Base-by-base conservation (phyloP, 1,140 invertebrate genomes). In the Papilio xuthus region DNA sequence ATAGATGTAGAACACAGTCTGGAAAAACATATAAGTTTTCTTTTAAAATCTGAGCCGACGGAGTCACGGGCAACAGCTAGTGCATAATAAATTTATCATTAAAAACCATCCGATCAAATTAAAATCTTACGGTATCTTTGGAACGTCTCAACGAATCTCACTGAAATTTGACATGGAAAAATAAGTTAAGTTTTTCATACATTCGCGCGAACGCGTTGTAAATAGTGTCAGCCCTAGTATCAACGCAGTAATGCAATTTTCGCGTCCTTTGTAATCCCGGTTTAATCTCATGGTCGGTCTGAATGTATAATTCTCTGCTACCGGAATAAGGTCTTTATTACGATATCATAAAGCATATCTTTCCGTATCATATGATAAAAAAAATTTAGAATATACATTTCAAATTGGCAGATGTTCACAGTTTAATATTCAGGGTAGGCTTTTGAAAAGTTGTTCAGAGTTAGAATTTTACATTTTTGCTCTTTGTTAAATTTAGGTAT, bases 401-500 rank as follows among this genome's bases (percentile, higher is more conserved):
- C 60, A 63, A 63, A 63, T 63, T 63, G 23, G 60, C 60, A 63
- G 60, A 63, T 63, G 60, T 63, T 63, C 60, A 28, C 20, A 26
- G 60, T 63, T 63, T 63, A 63, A 63, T 63, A 63, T 63, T 63
- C 60, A 26, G 13, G 26, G 60, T 63, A 63, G 23, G 60, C 60
- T 23, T 63, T 63, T 63, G 23, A 26, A 63, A 63, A 63, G 23
- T 23, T 63, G 60, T 63, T 63, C 1, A 23, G 6, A 63, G 60
- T 6, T 28, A 15, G 23, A 63, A 28, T 32, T 63, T 63, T 6
- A 26, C 23, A 63, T 63, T 63, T 63, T 20, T 28, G n/a, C 60
- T 26, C 60, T 63, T 63, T 63, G 60, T 63, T 63, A 63, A 63
- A 63, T 63, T 63, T 63, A 28, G 26, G 23, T 63, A 13, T 10